Evolutionary conservation across 2,888 invertebrate genomes (phyloP).

Genomic region (Eilema caniola): DNA sequence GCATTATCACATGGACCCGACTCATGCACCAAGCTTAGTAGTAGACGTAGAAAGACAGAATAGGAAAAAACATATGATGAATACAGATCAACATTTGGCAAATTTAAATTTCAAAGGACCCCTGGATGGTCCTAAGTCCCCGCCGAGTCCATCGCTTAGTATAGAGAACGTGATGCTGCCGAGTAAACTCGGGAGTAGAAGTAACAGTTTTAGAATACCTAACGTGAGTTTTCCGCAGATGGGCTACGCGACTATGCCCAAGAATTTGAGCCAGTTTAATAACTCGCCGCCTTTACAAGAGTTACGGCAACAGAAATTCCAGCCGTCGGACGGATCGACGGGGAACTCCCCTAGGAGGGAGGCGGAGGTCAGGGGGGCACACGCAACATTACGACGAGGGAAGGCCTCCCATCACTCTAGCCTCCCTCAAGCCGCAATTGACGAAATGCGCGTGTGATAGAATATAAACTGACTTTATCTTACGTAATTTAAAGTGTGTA

Average conservation of each 20-base stretch:
- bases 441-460: slow-evolving; percentile 96
- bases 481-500: slow-evolving; percentile 65
- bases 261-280: slow-evolving; percentile 87
- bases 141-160: slow-evolving; percentile 88
- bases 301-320: slow-evolving; percentile 86
- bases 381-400: slow-evolving; percentile 78
- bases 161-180: slow-evolving; percentile 85
- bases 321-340: slow-evolving; percentile 88
- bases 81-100: slow-evolving; percentile 84
- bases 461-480: slow-evolving; percentile 70
- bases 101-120: slow-evolving; percentile 87
- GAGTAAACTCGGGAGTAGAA: slow-evolving; percentile 83
- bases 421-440: slow-evolving; percentile 94
- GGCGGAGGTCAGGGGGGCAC: slow-evolving; percentile 70
- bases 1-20: slow-evolving; percentile 92
- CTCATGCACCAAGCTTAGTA: slow-evolving; percentile 93
- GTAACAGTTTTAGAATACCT: slow-evolving; percentile 81
- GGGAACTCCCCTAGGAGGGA: slow-evolving; percentile 72
- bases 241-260: slow-evolving; percentile 87
- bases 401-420: slow-evolving; percentile 84
- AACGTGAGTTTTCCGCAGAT: slow-evolving; percentile 81
- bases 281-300: slow-evolving; percentile 83
- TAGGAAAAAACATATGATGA: slow-evolving; percentile 79
- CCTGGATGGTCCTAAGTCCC: slow-evolving; percentile 86
- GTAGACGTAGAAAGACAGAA: slow-evolving; percentile 91